Percentiles rank a stretch among this genome's conserved stretches.
phyloP scores from a whole-genome alignment of 2,888 invertebrate genomes.

The Watsonalla binaria region DNA sequence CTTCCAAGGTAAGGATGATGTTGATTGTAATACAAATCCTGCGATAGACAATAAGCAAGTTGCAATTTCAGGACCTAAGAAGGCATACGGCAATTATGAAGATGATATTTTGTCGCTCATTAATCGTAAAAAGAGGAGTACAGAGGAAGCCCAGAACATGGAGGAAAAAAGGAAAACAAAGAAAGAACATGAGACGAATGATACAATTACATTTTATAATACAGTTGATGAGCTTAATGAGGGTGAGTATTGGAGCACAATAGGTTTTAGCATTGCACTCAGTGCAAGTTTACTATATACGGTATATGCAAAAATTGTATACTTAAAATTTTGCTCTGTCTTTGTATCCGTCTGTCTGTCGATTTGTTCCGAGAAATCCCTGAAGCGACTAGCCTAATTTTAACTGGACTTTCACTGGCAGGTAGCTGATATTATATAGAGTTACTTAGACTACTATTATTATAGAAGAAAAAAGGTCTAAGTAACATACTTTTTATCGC shows the following conservation, averaged over 20 bases:
- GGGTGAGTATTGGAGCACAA: conserved; percentile 29
- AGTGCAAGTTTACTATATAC: too few relatives aligned
- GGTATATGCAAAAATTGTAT: too few relatives aligned
- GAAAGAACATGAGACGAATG: conserved; percentile 21
- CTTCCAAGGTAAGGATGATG: neutral
- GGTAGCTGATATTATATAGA: too few relatives aligned
- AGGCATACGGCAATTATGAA: conserved; percentile 9
- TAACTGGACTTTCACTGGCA: too few relatives aligned
- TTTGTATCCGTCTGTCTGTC: too few relatives aligned
- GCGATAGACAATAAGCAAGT: neutral
- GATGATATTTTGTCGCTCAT: conserved; percentile 21
- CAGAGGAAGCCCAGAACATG: conserved; percentile 7
- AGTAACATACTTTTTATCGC: too few relatives aligned
- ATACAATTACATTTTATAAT: conserved; percentile 47
- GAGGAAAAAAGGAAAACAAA: neutral
- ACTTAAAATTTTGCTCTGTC: too few relatives aligned
- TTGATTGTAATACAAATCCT: neutral
- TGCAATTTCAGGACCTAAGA: neutral
- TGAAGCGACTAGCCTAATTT: too few relatives aligned
- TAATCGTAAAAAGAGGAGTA: conserved; percentile 43
- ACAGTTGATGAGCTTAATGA: conserved; percentile 58
- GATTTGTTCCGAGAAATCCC: too few relatives aligned
- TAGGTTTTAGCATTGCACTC: too few relatives aligned
- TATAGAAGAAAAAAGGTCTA: too few relatives aligned
- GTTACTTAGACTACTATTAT: too few relatives aligned